Conservation (phyloP, 1,140 invertebrate species). For the Monochamus saltuarius region DNA sequence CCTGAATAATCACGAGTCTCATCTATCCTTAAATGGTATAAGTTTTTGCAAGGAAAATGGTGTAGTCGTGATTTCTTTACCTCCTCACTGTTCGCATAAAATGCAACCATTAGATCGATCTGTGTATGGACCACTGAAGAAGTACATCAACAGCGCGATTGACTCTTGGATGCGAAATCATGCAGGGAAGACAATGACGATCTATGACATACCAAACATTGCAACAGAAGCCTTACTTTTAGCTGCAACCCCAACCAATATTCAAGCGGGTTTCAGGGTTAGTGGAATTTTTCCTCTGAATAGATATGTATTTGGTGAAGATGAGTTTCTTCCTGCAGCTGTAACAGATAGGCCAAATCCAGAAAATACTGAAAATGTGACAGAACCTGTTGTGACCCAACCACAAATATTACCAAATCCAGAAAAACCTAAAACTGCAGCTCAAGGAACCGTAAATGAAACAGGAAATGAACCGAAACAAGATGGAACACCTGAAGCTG, state of each 20-base stretch:
- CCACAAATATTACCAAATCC: not conserved
- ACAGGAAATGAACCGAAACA: not conserved
- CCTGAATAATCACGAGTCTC: conserved; percentile 37
- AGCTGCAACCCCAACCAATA: too few species aligned
- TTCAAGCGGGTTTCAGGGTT: conserved; percentile 12
- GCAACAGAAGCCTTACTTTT: conserved; percentile 10
- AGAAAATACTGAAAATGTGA: conserved; percentile 2
- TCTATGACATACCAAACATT: conserved; percentile 18
- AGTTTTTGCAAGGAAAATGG: conserved; percentile 43
- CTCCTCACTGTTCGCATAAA: conserved; percentile 39
- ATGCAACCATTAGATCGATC: conserved; percentile 50
- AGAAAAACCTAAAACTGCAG: not conserved
- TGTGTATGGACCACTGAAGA: conserved; percentile 12
- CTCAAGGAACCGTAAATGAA: not conserved
- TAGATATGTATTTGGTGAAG: conserved; percentile 16
- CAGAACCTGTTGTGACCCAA: not conserved
- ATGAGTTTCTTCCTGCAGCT: conserved; percentile 15
- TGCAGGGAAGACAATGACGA: conserved; percentile 4
- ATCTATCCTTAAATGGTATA: conserved; percentile 34
- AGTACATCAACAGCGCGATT: not conserved
- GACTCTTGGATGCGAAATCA: not conserved
- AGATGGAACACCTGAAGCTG: not conserved
- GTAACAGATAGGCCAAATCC: conserved; percentile 20
- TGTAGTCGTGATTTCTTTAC: conserved; percentile 45
- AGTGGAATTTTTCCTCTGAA: conserved; percentile 18